Base-by-base conservation (phyloP, 1,140 invertebrate species). In the Drosophila littoralis region DNA sequence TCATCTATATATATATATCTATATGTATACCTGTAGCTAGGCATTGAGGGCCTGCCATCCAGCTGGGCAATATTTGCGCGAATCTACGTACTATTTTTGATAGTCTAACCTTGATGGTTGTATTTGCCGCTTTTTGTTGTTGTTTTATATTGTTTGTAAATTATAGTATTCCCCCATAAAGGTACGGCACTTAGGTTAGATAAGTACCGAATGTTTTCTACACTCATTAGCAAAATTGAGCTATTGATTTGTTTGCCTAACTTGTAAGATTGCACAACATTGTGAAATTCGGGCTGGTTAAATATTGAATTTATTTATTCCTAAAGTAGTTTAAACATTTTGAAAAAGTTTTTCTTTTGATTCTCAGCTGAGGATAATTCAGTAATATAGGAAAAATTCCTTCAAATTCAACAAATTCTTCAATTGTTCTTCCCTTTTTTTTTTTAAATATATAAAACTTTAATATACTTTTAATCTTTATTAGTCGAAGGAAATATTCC, bases 81-180 rank as follows among this genome's bases (percentile, higher is more conserved):
- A 6, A 12, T 65, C 15, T n/a, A 50, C 52, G 61, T 43, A 60
- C 60, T 57, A 51, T 57, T 48, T 50, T 51, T 50, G 45, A 33
- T 6, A 15, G 36, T 17, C n/a, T 51, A 51, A 42, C 36, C 69
- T 58, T 58, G 52, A 48, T 63, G 42, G 28, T 42, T 57, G 10
- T 48, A 13, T 61, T 69, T 51, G 4, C 22, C 22, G 43, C 13
- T 57, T 43, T n/a, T 17, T 15, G 15, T 45, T 45, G 13, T 17
- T 58, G 6, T 38, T 58, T 66, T 66, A 72, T 66, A 33, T 32
- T 38, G 45, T 38, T 38, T 57, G 32, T 72, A 52, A 72, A 72
- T 72, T 72, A 43, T 72, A 43, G 36, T 72, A 58, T 58, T 59
- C 54, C 63, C 17, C 28, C 15, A 64, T 72, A 67, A 72, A 72